A percentile compares a stretch with the other conserved stretches of the same genome.
Evolutionary conservation across 2,797 vertebrate species (phyloP).

Genomic region (Rhadinocentrus ornatus): DNA sequence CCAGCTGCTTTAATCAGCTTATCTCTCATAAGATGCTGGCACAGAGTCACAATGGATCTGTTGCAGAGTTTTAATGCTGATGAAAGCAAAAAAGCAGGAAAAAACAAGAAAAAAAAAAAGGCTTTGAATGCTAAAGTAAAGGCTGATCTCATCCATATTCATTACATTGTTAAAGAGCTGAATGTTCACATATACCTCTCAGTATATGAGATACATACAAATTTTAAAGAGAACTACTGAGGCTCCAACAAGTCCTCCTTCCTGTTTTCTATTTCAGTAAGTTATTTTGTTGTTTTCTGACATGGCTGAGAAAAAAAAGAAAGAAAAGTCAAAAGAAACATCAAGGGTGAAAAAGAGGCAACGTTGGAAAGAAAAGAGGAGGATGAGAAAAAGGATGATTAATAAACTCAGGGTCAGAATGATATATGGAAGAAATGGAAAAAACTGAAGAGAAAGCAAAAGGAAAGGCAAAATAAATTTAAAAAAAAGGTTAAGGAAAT

Average conservation of each 20-base stretch:
- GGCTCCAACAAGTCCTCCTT: not conserved
- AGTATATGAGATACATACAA: no score
- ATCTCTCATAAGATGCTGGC: not conserved
- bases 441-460: not conserved
- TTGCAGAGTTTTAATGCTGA: not conserved
- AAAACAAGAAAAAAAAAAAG: no score
- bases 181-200: not conserved
- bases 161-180: not conserved
- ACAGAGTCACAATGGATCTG: not conserved
- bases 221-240: not conserved
- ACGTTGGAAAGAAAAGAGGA: not conserved
- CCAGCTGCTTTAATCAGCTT: constrained; percentile 19
- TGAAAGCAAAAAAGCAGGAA: not conserved
- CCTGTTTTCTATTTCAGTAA: not conserved
- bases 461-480: no score
- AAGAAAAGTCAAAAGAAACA: no score
- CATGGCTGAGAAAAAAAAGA: no score
- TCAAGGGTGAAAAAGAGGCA: no score
- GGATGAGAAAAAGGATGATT: no score
- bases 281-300: no score
- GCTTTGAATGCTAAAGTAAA: not conserved
- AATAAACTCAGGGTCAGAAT: not conserved
- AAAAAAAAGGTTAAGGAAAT: not conserved
- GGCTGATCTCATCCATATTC: not conserved
- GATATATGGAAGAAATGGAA: not conserved